phyloP scores from a whole-genome alignment of 1,140 invertebrate genomes.

The Agrilus planipennis region DNA sequence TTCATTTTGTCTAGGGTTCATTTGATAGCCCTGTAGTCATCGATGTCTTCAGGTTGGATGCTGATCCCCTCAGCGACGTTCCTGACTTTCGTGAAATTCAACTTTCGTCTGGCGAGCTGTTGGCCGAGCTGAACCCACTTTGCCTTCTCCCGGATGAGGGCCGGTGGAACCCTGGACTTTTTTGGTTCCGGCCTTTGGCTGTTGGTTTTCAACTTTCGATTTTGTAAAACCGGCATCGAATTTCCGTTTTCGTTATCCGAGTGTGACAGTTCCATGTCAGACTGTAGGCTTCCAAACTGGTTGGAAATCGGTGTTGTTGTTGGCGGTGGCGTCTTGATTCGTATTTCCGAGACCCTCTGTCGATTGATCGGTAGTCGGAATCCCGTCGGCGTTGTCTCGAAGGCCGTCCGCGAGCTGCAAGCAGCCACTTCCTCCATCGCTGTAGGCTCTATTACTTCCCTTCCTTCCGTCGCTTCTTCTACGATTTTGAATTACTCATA shows the following conservation, averaged over 20 bases:
- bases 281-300: too few species aligned
- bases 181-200: background rate
- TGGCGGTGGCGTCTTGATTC: too few species aligned
- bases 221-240: background rate
- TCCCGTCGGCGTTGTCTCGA: too few species aligned
- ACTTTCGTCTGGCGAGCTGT: background rate
- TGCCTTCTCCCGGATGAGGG: background rate
- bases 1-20: background rate
- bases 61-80: constrained; percentile 1
- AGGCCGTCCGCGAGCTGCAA: too few species aligned
- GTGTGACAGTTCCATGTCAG: background rate
- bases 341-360: too few species aligned
- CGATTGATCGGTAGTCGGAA: too few species aligned
- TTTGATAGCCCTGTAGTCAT: background rate
- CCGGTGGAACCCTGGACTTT: background rate
- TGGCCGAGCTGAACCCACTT: background rate
- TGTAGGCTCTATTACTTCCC: too few species aligned
- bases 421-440: too few species aligned
- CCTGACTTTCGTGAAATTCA: background rate
- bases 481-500: too few species aligned
- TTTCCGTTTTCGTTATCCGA: background rate
- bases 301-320: too few species aligned
- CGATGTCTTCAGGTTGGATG: background rate
- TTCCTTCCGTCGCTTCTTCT: too few species aligned
- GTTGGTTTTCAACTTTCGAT: background rate